phyloP scores from a whole-genome alignment of 1,140 invertebrate genomes.

The Lithobius niger region DNA sequence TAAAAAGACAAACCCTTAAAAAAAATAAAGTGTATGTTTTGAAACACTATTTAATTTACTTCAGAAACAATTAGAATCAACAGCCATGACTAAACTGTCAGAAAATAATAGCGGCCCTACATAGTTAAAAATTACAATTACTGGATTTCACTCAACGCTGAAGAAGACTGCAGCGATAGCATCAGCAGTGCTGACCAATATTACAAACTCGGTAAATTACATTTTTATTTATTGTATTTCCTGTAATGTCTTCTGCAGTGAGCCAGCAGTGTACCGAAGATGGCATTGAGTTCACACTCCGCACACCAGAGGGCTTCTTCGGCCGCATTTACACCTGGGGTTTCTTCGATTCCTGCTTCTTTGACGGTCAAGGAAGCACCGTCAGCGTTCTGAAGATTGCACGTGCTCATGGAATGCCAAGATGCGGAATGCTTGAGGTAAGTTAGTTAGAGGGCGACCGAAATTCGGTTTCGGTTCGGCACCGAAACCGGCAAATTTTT shows the following conservation, averaged over 20 bases:
- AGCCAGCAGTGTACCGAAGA: constrained; percentile 81
- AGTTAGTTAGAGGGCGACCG: constrained; percentile 8
- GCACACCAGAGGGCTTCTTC: constrained; percentile 72
- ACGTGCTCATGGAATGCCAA: constrained; percentile 74
- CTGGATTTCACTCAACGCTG: too few species aligned
- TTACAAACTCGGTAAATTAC: constrained; percentile 13
- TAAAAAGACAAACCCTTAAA: too few species aligned
- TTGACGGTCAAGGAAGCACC: constrained; percentile 71
- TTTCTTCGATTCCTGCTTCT: constrained; percentile 80
- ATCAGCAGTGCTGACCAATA: too few species aligned
- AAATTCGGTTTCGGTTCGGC: too few species aligned
- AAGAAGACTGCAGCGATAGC: too few species aligned
- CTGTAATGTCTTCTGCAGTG: constrained; percentile 49
- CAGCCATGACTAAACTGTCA: too few species aligned
- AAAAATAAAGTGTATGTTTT: too few species aligned
- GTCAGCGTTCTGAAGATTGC: constrained; percentile 69
- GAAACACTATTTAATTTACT: too few species aligned
- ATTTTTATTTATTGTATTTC: constrained; percentile 4
- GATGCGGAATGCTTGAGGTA: constrained; percentile 74
- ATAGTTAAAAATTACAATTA: too few species aligned
- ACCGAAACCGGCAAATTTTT: too few species aligned
- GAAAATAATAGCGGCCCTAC: too few species aligned
- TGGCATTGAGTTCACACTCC: constrained; percentile 81
- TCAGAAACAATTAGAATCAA: too few species aligned
- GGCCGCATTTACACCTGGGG: constrained; percentile 84